Evolutionary conservation across 2,113 vertebrate genomes (phyloP).

Genomic region (Peromyscus maniculatus): DNA sequence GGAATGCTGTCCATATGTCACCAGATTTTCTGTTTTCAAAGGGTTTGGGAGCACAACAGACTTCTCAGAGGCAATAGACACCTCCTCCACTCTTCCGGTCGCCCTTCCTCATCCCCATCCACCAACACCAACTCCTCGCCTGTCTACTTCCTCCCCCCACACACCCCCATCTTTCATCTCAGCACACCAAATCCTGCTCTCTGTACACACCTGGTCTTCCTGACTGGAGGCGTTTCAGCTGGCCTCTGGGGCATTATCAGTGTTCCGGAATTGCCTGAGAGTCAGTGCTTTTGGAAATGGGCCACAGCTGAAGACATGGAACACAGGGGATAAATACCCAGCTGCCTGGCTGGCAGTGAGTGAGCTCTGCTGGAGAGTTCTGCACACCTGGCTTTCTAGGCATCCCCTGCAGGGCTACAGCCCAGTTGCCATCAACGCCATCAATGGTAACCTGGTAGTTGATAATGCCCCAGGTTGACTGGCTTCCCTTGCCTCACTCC

Average conservation of each 20-base stretch:
- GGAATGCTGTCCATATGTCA: background rate
- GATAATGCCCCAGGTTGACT: background rate
- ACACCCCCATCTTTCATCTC: background rate
- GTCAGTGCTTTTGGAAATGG: background rate
- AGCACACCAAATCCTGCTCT: background rate
- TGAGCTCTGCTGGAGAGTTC: too few relatives aligned
- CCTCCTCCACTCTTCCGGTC: background rate
- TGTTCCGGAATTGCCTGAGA: background rate
- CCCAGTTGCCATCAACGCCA: background rate
- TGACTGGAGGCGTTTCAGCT: background rate
- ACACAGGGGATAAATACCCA: background rate
- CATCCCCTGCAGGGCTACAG: background rate
- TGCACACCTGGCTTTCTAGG: background rate
- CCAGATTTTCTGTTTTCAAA: background rate
- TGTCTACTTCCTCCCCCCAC: background rate
- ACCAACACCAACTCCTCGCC: background rate
- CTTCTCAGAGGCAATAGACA: background rate
- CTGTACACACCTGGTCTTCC: background rate
- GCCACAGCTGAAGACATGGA: background rate
- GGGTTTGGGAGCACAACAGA: too few relatives aligned
- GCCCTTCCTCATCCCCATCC: background rate
- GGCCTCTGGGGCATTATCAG: background rate
- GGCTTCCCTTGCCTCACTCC: background rate
- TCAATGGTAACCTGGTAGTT: background rate
- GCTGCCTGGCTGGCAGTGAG: background rate